Evolutionary conservation across 2,113 vertebrate genomes (phyloP).

Genomic region (Chaetorhynchus papuensis): DNA sequence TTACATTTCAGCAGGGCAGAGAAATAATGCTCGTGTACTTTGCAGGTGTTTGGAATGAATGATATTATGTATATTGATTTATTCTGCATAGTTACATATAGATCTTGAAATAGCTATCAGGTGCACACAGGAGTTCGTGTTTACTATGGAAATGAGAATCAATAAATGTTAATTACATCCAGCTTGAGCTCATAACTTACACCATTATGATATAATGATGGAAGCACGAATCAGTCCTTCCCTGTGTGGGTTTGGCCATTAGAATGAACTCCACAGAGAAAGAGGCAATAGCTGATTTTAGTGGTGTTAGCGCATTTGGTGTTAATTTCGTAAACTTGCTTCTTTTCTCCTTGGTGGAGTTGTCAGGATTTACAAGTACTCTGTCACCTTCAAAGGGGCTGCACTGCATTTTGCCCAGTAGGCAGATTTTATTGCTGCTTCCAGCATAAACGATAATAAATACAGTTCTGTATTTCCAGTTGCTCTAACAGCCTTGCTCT

Average conservation of each 20-base stretch:
- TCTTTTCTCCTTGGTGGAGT: neutral
- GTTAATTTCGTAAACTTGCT: neutral
- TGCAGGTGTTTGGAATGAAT: neutral
- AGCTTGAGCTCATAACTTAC: neutral
- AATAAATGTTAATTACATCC: conserved; percentile 49
- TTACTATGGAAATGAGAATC: conserved; percentile 17
- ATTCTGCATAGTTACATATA: neutral
- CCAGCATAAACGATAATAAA: conserved; percentile 20
- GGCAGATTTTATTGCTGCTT: conserved; percentile 34
- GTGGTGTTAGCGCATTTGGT: neutral
- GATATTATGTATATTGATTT: neutral
- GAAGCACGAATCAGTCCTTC: neutral
- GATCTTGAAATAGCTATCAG: conserved; percentile 31
- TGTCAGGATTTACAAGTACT: neutral
- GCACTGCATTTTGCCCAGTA: neutral
- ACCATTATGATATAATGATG: neutral
- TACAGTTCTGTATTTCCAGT: neutral
- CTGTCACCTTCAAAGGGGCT: neutral
- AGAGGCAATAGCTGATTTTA: neutral
- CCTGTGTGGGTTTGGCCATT: neutral
- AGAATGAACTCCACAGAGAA: neutral
- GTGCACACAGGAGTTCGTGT: neutral
- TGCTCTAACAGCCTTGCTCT: neutral
- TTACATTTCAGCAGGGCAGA: neutral
- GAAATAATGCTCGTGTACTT: neutral